Percentiles rank a stretch among this genome's conserved stretches.
phyloP scores from a whole-genome alignment of 2,797 vertebrate species.

The Varecia variegata region DNA sequence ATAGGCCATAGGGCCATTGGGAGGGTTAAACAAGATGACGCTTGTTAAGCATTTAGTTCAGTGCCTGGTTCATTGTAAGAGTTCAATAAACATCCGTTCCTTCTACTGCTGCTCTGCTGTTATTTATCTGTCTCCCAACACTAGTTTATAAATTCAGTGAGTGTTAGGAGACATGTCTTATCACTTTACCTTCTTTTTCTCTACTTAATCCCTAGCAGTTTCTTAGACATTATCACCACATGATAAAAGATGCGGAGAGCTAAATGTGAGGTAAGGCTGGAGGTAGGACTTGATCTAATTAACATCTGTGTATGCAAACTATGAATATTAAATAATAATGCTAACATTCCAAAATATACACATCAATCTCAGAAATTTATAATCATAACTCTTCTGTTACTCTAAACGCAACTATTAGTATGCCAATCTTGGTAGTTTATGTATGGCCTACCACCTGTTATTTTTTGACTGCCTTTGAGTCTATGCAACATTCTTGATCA shows the following conservation, averaged over 20 bases:
- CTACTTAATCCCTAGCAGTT: conserved; percentile 3
- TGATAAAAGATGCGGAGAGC: conserved; percentile 35
- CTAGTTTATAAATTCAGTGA: conserved; percentile 26
- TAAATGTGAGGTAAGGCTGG: background rate
- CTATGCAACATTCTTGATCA: background rate
- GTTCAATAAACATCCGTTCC: background rate
- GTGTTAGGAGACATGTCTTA: background rate
- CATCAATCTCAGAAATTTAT: conserved; percentile 28
- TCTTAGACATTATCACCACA: background rate
- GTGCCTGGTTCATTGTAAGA: background rate
- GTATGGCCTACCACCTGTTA: background rate
- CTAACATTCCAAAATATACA: background rate
- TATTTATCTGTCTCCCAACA: background rate
- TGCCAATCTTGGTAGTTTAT: conserved; percentile 24
- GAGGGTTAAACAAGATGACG: background rate
- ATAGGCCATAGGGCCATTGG: background rate
- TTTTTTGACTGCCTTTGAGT: conserved; percentile 30
- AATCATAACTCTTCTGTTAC: background rate
- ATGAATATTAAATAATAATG: conserved; percentile 51
- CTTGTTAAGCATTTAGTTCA: background rate
- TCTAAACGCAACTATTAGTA: background rate
- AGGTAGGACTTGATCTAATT: conserved; percentile 20
- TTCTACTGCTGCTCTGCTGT: background rate
- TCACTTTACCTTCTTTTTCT: conserved; percentile 18
- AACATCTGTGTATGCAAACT: background rate